Base-by-base conservation (phyloP, 1,140 invertebrate genomes). In the Papilio polytes region DNA sequence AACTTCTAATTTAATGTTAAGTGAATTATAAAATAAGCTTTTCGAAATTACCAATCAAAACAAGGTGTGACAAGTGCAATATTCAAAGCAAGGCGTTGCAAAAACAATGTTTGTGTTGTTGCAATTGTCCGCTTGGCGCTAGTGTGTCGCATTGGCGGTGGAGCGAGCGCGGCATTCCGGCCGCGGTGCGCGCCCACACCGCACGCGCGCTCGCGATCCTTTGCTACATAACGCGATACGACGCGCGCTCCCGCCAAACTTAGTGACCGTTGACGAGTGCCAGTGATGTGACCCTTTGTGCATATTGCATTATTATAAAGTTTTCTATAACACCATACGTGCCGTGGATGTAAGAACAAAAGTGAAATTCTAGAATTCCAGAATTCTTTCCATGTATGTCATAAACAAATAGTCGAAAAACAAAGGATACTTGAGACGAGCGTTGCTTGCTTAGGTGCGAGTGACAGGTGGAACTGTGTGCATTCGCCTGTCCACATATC, bases 381-480 rank as follows among this genome's bases (percentile, higher is more conserved):
- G 20, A 90, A 90, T 90, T 91, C 86, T 86, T 89, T 88, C 88
- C 84, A 89, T 88, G 89, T 89, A 87, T 85, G 85, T 83, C 84
- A 80, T 89, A 92, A 91, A 92, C 89, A 92, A 92, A 92, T 86
- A 89, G 85, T 88, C 84, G 80, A 85, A 89, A 92, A 91, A 94
- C 90, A 92, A 94, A 92, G 90, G 90, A 90, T 90, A 86, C 85
- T 82, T 82, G 85, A 90, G 86, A 85, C 78, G 82, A 70, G 22
- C 63, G 80, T 83, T 91, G 90, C 89, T 92, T 92, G 90, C 87
- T 92, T 90, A 94, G 91, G 88, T 94, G 91, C 86, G 85, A 84
- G 87, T 86, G 88, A 88, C 90, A 88, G 87, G 88, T 90, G 90
- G 85, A 86, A 80, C 80, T 80, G 80, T 85, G 86, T 85, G 78